Percentiles rank a stretch among this genome's conserved stretches.
Conservation (phyloP, 2,113 vertebrate genomes). For the Orcinus orca region DNA sequence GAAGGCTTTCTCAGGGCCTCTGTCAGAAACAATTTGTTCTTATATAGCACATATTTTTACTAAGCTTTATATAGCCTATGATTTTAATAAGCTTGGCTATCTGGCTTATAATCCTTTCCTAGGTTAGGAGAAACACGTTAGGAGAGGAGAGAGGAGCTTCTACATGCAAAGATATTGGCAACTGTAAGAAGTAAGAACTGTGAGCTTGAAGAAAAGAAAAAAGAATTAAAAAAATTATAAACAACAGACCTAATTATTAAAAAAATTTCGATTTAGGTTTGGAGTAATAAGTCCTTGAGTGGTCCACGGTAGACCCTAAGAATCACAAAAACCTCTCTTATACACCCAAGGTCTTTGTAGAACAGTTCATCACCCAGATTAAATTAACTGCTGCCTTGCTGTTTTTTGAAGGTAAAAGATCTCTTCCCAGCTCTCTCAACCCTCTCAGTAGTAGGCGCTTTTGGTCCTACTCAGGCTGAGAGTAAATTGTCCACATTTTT, state of each 20-base stretch:
- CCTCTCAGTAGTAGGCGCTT: neutral
- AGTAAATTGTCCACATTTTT: neutral
- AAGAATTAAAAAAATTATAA: neutral
- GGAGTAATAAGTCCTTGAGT: neutral
- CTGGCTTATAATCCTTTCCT: neutral
- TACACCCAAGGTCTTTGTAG: neutral
- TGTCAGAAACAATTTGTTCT: neutral
- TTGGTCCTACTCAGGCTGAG: neutral
- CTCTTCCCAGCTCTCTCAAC: neutral
- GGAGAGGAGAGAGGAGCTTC: neutral
- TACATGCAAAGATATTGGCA: neutral
- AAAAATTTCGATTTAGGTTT: neutral
- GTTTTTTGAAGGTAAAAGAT: neutral
- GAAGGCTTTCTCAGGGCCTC: neutral
- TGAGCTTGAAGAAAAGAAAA: neutral
- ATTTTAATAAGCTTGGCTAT: neutral
- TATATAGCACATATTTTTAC: neutral
- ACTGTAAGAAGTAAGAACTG: neutral
- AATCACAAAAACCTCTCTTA: neutral
- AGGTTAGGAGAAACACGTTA: neutral
- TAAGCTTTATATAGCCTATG: neutral
- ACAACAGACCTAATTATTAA: neutral
- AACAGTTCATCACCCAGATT: neutral
- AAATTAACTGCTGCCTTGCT: neutral
- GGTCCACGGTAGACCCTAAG: neutral